A percentile compares a stretch with the other conserved stretches of the same genome.
Evolutionary conservation across 2,888 invertebrate genomes (phyloP).

Genomic region (Euproctis similis): DNA sequence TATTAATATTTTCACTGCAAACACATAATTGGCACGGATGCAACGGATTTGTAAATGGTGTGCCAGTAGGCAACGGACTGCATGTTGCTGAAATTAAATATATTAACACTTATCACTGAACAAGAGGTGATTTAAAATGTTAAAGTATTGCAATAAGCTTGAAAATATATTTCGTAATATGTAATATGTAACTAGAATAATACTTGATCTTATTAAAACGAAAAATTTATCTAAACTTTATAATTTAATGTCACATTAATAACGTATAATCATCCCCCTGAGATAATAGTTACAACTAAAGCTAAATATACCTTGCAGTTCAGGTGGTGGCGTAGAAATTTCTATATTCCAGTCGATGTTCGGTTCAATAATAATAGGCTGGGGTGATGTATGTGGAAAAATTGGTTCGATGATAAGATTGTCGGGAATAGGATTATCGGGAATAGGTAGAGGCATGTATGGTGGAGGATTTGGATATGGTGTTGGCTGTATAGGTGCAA

Average conservation of each 20-base stretch:
- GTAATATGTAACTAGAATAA: too few species aligned
- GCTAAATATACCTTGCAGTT: conserved; percentile 4
- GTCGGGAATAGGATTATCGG: conserved; percentile 3
- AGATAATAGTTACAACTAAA: too few species aligned
- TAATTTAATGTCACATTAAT: too few species aligned
- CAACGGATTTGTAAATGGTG: conserved; percentile 47
- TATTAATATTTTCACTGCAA: conserved; percentile 29
- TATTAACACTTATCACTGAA: too few species aligned
- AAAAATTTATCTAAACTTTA: too few species aligned
- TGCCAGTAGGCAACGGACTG: conserved; percentile 42
- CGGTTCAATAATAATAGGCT: conserved; percentile 1
- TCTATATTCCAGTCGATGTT: neutral
- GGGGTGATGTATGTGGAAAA: neutral
- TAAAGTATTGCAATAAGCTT: too few species aligned
- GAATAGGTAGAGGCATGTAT: conserved; percentile 8
- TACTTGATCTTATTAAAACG: too few species aligned
- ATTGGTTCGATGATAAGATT: neutral
- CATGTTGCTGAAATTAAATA: conserved; percentile 37
- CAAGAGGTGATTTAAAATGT: too few species aligned
- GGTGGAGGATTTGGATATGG: conserved; percentile 11
- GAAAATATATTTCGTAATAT: too few species aligned
- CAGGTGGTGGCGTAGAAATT: neutral
- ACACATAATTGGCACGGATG: conserved; percentile 57
- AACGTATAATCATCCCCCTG: too few species aligned
- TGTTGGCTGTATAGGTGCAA: conserved; percentile 3